Percentiles rank a stretch among this genome's conserved stretches.
Evolutionary conservation across 2,888 invertebrate species (phyloP).

Genomic region (Cyaniris semiargus): DNA sequence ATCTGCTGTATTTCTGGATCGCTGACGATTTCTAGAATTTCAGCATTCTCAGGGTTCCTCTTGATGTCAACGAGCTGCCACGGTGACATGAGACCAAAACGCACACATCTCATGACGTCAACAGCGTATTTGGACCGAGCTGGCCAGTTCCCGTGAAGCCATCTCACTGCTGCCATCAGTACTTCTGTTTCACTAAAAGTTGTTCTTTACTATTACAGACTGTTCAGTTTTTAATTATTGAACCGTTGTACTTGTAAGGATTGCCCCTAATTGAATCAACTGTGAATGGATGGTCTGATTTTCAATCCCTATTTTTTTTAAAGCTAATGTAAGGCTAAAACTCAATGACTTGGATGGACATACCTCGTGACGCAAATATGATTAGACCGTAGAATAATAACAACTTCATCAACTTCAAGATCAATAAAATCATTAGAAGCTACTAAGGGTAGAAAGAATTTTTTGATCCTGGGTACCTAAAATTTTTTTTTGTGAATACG

Average conservation of each 20-base stretch:
- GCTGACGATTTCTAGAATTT: constrained; percentile 85
- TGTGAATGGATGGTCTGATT: no score
- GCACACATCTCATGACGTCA: constrained; percentile 84
- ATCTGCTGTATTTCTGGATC: constrained; percentile 86
- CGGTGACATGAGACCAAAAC: constrained; percentile 89
- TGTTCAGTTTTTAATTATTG: no score
- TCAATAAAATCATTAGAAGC: constrained; percentile 87
- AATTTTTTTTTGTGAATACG: constrained; percentile 27
- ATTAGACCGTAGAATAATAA: constrained; percentile 85
- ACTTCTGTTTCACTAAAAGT: constrained; percentile 84
- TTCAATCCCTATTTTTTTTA: no score
- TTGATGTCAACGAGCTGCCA: constrained; percentile 90
- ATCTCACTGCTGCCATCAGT: constrained; percentile 89
- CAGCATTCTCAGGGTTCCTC: constrained; percentile 85
- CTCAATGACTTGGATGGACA: no score
- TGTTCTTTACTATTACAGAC: no score
- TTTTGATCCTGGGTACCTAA: constrained; percentile 84
- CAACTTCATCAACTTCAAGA: constrained; percentile 83
- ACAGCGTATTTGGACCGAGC: constrained; percentile 78
- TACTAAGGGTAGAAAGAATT: constrained; percentile 88
- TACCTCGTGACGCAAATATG: constrained; percentile 88
- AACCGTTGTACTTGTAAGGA: no score
- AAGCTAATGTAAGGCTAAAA: no score
- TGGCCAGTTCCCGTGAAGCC: constrained; percentile 87
- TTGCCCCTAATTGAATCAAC: no score